phyloP scores from a whole-genome alignment of 2,797 vertebrate species.

The Urophycis tenuis region DNA sequence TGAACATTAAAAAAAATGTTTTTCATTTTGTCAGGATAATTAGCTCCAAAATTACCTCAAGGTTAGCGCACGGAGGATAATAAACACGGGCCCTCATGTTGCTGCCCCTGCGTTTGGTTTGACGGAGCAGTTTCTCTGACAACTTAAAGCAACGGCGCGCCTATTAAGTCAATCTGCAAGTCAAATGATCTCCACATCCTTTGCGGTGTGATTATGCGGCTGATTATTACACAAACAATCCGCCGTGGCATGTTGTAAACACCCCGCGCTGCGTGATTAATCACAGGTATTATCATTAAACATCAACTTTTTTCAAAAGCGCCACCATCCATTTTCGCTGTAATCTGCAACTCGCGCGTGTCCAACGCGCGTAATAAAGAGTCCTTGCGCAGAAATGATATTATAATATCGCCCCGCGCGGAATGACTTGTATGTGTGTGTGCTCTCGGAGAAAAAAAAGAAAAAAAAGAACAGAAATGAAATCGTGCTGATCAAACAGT shows the following conservation, averaged over 20 bases:
- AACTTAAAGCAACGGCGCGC: not conserved
- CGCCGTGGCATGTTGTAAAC: too few species aligned
- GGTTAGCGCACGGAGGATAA: too few species aligned
- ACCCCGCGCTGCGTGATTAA: too few species aligned
- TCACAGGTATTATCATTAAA: not conserved
- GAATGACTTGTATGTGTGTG: not conserved
- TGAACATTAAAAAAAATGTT: not conserved
- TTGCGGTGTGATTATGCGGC: too few species aligned
- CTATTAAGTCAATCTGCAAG: not conserved
- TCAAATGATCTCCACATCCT: too few species aligned
- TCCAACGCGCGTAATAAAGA: not conserved
- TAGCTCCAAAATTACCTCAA: not conserved
- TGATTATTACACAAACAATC: too few species aligned
- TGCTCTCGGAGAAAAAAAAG: too few species aligned
- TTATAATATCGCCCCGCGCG: not conserved
- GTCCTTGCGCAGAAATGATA: not conserved
- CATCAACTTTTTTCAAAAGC: not conserved
- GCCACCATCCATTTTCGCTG: not conserved
- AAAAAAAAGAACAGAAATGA: too few species aligned
- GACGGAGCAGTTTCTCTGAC: not conserved
- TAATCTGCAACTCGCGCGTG: constrained; percentile 1
- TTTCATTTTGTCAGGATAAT: not conserved
- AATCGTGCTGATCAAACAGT: too few species aligned
- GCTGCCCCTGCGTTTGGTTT: too few species aligned
- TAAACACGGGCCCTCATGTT: too few species aligned